Base-by-base conservation (phyloP, 2,888 invertebrate genomes). In the Nasonia oneida region DNA sequence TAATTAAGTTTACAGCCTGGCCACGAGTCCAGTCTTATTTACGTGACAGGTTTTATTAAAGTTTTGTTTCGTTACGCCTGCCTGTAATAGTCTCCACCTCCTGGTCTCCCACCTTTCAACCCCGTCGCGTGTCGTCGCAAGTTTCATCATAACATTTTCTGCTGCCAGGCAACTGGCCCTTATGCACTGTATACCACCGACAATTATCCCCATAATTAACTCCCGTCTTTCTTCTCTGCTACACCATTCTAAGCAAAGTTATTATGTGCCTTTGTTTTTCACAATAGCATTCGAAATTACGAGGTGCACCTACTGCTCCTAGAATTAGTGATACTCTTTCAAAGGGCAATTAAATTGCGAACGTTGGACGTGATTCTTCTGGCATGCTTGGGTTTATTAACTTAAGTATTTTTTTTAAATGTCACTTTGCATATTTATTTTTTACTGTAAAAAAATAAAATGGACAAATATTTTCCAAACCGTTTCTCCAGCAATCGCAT, bases 41-140 rank as follows among this genome's bases (percentile, higher is more conserved):
- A 86, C 79, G 75, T 67, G 86, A 83, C 83, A 83, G 73, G 82
- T 86, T 86, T 82, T 82, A 86, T 83, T 86, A 82, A 83, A 86
- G 75, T 83, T 86, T 83, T 79, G 67, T 79, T 78, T 64, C 83
- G 61, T 29, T 14, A 23, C 12, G 78, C 29, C 29, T 57, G 18
- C 61, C n/a, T 33, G n/a, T 47, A 29, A 5, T 29, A n/a, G 33
- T 18, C 37, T 6, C 8, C 47, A 8, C 23, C 37, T 18, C 39
- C 39, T n/a, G 57, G 15, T 53, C 53, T 37, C 23, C 18, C 23
- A 73, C 57, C 73, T 81, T 42, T 57, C 12, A 18, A 61, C 57
- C 57, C 23, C 23, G 57, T 23, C 57, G 57, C 50, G 4, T 50
- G 50, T 70, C 23, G 61, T 61, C 67, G 67, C 67, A 33, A 67